Conservation (phyloP, 2,888 invertebrate genomes). For the Drosophila recens region DNA sequence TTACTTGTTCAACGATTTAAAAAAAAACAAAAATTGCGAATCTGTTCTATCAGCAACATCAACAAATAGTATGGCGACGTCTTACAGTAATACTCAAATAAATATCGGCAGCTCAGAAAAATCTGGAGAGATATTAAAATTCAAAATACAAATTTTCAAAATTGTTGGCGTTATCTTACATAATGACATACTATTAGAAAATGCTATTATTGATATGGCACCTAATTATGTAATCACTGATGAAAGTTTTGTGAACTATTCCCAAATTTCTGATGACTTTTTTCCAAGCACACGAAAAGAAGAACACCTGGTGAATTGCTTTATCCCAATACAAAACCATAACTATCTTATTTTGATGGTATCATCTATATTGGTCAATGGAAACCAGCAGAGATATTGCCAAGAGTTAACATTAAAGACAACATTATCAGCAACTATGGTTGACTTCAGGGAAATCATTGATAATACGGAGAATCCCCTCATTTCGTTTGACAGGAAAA, state of each 20-base stretch:
- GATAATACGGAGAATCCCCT: constrained; percentile 69
- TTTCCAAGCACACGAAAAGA: constrained; percentile 35
- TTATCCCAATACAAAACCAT: constrained; percentile 87
- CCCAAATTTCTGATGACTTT: constrained; percentile 40
- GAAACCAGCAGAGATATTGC: constrained; percentile 91
- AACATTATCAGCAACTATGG: constrained; percentile 89
- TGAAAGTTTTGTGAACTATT: constrained; percentile 47
- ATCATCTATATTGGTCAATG: constrained; percentile 92
- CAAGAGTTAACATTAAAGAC: constrained; percentile 89
- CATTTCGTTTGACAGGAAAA: constrained; percentile 75
- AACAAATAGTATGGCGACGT: constrained; percentile 80
- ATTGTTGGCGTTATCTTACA: constrained; percentile 91
- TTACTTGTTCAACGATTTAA: constrained; percentile 14
- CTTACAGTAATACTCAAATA: constrained; percentile 70
- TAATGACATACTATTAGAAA: constrained; percentile 90
- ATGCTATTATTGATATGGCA: constrained; percentile 79
- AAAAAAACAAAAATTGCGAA: constrained; percentile 21
- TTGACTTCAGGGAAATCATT: constrained; percentile 92
- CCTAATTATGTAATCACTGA: constrained; percentile 26
- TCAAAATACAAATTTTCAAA: constrained; percentile 89
- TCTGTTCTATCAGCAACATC: constrained; percentile 55
- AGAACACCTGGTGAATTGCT: constrained; percentile 85
- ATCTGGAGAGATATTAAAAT: constrained; percentile 84
- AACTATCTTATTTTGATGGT: constrained; percentile 88
- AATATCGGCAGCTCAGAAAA: constrained; percentile 76